Base-by-base conservation (phyloP, 2,797 vertebrate genomes). In the Eutrigla gurnardus region DNA sequence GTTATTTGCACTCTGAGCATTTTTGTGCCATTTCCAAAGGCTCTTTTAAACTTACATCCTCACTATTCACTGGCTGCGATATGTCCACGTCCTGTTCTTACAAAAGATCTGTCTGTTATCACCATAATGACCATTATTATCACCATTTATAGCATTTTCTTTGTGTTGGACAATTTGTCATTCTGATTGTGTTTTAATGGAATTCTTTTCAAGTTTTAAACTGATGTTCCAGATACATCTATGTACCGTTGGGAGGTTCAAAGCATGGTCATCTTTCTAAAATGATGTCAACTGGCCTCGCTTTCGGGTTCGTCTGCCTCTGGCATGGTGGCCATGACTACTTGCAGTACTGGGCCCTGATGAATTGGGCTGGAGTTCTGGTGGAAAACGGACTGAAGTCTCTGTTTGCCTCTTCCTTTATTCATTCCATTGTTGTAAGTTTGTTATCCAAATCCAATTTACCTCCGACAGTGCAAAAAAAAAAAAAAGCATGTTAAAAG, bases 301-400 rank as follows among this genome's bases (percentile, higher is more conserved):
- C 96, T 0, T 99, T 99, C 39, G 94, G 95, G 0, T 99, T 99
- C 7, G 95, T 99, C 83, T 97, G 96, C 91, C 96, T 96, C 73
- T 99, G 98, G 98, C 98, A 99, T 0, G 98, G 98, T 25, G 96
- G 96, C 68, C 93, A 97, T 25, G 96, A 96, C 89, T 98, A 98
- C 88, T 88, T 99, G 54, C 96, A 94, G 92, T 96, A 93, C 93
- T 99, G 98, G 98, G 97, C 96, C 0, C 71, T 94, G 0, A 95
- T 99, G 89, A 99, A 99, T 81, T 99, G 98, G 97, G 86, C 94
- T 59, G 97, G 98, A 81, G 92, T 99, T 75, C 86, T 96, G 53
- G 77, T 92, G 77, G 97, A 99, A 91, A 96, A 92, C 2, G 91
- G 91, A 18, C 14, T 95, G 53, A 94, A 83, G 82, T 92, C 90